Evolutionary conservation across 2,113 vertebrate species (phyloP).

Genomic region (Sus scrofa): T2T-Sscrofa CM000825.6:55470001-55470500

Average conservation of each 20-base stretch:
- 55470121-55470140: not conserved
- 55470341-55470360: not conserved
- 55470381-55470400: slow-evolving; percentile 35
- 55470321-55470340: not conserved
- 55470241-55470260: not conserved
- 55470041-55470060: not conserved
- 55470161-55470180: not conserved
- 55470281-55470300: not conserved
- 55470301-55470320: not conserved
- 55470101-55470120: slow-evolving; percentile 14
- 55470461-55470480: not conserved
- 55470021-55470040: not conserved
- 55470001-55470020: too few relatives aligned
- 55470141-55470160: not conserved
- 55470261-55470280: not conserved
- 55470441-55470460: not conserved
- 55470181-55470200: not conserved
- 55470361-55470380: not conserved
- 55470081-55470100: not conserved
- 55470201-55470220: not conserved
- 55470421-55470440: not conserved
- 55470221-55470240: not conserved
- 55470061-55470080: not conserved
- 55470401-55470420: not conserved
- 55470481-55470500: not conserved